Evolutionary conservation across 2,797 vertebrate genomes (phyloP), one percentile per base, ranked within the genome.

Genomic region (Borostomias antarcticus): DNA sequence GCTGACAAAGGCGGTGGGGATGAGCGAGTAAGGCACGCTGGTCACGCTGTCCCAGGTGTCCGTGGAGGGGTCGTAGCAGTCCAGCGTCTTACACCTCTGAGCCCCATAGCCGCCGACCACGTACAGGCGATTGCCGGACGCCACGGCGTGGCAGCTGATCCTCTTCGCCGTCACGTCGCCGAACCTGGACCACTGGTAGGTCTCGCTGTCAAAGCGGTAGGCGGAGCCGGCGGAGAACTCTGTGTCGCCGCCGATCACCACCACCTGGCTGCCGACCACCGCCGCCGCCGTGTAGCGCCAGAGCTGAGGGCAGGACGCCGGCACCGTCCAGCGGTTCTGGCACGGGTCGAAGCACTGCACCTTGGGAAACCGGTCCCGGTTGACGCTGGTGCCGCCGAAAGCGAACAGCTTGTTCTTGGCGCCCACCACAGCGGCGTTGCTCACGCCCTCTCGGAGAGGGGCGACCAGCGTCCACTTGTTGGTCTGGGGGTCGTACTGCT

Each of bases 381-480:
- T 94, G 9, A 93, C 90, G 1, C 94, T 94, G 72, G 94, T 94
- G 37, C 94, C 93, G 0, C 94, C 94, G 1, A 95, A 95, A 64
- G 91, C 94, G 53, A 95, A 95, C 26, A 95, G 92, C 70, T 93
- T 94, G 83, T 94, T 93, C 82, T 94, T 95, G 76, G 93, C 90
- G 0, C 94, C 93, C 0, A 95, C 94, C 0, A 95, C 94, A 0
- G 94, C 94, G 0, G 94, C 94, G 11, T 95, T 95, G 90, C 94
- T 94, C 69, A 95, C 94, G 0, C 94, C 94, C 48, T 95, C 94
- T 57, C 93, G 83, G 64, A 95, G 92, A 0, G 94, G 94, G 0
- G 94, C 94, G 62, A 95, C 93, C n/a, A 95, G 81, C 0, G 92
- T 89, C 94, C 94, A 95, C 70, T 95, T 95, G 57, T 95, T 94